These are phyloP conservation scores for Girardinus metallicus DNA, from an alignment of 2,797 vertebrate genomes.

Conservation along the genomic window DNA sequence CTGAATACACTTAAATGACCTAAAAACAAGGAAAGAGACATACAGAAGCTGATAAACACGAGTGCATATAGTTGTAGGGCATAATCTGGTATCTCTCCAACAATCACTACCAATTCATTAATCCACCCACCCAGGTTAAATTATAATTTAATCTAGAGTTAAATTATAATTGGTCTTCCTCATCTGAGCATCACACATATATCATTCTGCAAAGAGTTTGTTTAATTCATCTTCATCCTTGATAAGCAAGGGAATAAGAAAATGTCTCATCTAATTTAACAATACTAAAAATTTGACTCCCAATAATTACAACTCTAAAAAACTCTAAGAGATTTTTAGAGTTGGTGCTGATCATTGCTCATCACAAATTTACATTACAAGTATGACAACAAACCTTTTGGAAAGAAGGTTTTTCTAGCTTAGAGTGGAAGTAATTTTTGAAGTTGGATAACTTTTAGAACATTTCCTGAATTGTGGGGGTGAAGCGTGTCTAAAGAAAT, in stretches of 20 bases:
- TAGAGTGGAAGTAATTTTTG: neutral
- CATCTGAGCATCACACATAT: too few relatives aligned
- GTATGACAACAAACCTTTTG: neutral
- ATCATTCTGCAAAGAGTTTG: too few relatives aligned
- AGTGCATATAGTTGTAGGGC: neutral
- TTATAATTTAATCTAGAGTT: too few relatives aligned
- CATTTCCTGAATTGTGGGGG: too few relatives aligned
- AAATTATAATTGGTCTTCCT: too few relatives aligned
- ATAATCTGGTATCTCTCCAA: neutral
- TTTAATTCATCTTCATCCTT: too few relatives aligned
- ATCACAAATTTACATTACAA: neutral
- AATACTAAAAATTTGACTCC: neutral
- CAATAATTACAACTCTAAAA: too few relatives aligned
- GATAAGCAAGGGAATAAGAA: too few relatives aligned
- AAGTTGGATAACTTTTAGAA: neutral
- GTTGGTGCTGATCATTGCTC: neutral
- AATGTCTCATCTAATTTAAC: too few relatives aligned
- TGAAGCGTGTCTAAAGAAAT: neutral
- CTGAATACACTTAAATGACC: slow-evolving; percentile 88
- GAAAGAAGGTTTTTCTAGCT: neutral
- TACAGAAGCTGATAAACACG: neutral
- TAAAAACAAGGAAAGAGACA: slow-evolving; percentile 49
- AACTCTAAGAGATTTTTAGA: neutral
- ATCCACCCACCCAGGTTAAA: too few relatives aligned
- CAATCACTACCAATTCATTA: neutral